phyloP scores from a whole-genome alignment of 2,888 invertebrate species.

The Ctenicera cuprea region DNA sequence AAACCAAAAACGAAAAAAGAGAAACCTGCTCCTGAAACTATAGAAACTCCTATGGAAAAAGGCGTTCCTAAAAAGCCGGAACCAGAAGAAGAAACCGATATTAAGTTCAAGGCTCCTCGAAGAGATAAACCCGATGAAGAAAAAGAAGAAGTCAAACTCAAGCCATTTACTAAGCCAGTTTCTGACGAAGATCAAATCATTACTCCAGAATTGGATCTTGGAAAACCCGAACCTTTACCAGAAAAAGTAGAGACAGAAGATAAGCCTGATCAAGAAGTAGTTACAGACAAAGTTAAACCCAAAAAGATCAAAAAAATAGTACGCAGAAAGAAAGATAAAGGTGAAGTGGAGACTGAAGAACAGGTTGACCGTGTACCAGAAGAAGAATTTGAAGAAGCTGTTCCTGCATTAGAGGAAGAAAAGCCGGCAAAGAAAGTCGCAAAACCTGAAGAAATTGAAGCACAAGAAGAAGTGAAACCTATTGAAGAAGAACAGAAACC shows the following conservation, averaged over 20 bases:
- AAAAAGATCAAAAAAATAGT: constrained; percentile 55
- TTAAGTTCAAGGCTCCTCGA: constrained; percentile 68
- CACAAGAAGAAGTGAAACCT: constrained; percentile 43
- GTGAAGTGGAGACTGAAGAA: constrained; percentile 45
- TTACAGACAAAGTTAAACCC: constrained; percentile 17
- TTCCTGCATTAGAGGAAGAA: constrained; percentile 63
- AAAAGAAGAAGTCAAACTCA: constrained; percentile 68
- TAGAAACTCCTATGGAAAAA: constrained; percentile 65
- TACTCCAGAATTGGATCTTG: constrained; percentile 58
- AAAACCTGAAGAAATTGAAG: constrained; percentile 40
- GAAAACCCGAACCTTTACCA: constrained; percentile 55
- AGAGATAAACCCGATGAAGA: constrained; percentile 64
- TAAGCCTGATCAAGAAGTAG: constrained; percentile 57
- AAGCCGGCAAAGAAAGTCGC: constrained; percentile 48
- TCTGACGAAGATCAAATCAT: constrained; percentile 67
- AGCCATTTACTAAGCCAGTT: constrained; percentile 69
- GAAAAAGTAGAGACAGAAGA: constrained; percentile 59
- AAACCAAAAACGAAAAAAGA: constrained; percentile 60
- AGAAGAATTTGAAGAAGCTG: constrained; percentile 58
- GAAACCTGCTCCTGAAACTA: constrained; percentile 68
- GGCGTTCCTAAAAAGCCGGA: constrained; percentile 65
- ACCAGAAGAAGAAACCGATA: constrained; percentile 71
- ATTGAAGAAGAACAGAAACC: constrained; percentile 63
- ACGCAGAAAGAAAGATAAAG: constrained; percentile 52
- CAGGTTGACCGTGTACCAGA: constrained; percentile 60